Base-by-base conservation (phyloP, 2,797 vertebrate genomes). In the Anas georgica region DNA sequence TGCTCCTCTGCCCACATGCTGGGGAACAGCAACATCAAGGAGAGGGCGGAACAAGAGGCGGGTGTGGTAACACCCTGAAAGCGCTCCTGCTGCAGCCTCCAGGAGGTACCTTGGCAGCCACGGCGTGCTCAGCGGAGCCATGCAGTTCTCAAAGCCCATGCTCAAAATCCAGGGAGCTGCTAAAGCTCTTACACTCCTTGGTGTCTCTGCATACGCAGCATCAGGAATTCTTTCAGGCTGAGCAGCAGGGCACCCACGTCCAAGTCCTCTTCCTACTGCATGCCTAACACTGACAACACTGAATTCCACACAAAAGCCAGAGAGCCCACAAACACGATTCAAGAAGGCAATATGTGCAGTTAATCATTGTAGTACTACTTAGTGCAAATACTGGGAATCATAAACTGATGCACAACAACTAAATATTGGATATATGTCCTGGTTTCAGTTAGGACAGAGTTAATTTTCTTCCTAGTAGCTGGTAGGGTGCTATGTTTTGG, bases 1-100 rank as follows among this genome's bases (percentile, higher is more conserved):
- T 0, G 0, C 35, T 60, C 66, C 52, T n/a, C 70, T 82, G 76
- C 68, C 78, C 82, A 5, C 56, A n/a, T 37, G 52, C 66, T 72
- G 90, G 12, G 29, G 52, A 94, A 93, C 37, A 59, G n/a, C 37
- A 89, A 94, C 82, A 87, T 93, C 73, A 21, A 92, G 76, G 73
- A 88, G 64, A 87, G 41, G 35, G 73, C 43, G 54, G 72, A 92
- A 68, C 64, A 87, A 35, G 86, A 58, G 43, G 54, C 2, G 66
- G 72, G 75, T 81, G 91, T 29, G 72, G 79, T 33, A 64, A 80
- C 43, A 92, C 18, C 72, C 26, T 59, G 16, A 56, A 91, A 50
- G 39, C 18, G 39, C 90, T 87, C 52, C 48, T 68, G n/a, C 59
- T 23, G 45, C 11, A 86, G 86, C 26, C 59, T 74, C 52, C 48